Conservation (phyloP, 1,140 invertebrate species). For the Platyura marginata region DNA sequence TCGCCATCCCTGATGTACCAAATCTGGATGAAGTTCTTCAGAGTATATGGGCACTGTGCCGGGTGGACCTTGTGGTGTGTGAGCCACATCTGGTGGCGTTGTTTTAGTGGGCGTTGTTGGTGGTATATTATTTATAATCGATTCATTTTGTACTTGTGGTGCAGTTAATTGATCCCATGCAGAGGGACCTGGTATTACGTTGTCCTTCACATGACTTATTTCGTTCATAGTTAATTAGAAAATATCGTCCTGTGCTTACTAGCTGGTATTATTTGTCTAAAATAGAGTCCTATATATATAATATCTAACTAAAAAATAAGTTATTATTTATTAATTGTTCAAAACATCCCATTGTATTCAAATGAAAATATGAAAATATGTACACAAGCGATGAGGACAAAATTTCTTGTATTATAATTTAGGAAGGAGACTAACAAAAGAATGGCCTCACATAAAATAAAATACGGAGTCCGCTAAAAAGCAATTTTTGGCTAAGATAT, state of each 20-base stretch:
- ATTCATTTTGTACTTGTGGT: background rate
- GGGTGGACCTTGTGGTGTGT: slow-evolving; percentile 17
- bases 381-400: background rate
- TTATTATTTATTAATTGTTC: background rate
- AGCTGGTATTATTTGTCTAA: too few relatives aligned
- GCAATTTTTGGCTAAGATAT: too few relatives aligned
- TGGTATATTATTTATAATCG: background rate
- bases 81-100: slow-evolving; percentile 15
- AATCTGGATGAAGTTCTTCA: slow-evolving; percentile 34
- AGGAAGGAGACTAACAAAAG: too few relatives aligned
- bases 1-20: slow-evolving; percentile 85
- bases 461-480: too few relatives aligned
- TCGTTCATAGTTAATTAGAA: background rate
- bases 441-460: too few relatives aligned
- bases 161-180: slow-evolving; percentile 5
- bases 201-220: background rate
- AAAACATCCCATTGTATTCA: background rate
- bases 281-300: too few relatives aligned
- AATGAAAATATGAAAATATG: background rate
- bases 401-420: too few relatives aligned
- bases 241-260: background rate
- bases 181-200: background rate
- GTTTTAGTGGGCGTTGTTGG: slow-evolving; percentile 16
- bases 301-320: background rate
- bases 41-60: slow-evolving; percentile 14